These are phyloP conservation scores for Petrocephalus microphthalmus DNA, from an alignment of 2,113 vertebrate species.

Conservation along the genomic window DNA sequence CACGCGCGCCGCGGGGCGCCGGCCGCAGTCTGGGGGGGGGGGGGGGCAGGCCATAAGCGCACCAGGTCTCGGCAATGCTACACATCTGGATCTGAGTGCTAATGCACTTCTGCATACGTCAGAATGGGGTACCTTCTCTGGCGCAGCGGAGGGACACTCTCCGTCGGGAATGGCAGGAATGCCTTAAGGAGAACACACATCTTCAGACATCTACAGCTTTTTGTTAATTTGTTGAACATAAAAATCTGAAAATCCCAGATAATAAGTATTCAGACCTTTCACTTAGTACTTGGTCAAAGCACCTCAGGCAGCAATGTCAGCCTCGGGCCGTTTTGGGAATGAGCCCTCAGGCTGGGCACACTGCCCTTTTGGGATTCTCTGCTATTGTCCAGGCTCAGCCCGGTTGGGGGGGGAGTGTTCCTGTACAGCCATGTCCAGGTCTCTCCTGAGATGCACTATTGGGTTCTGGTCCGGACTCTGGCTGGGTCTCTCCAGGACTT, in stretches of 20 bases:
- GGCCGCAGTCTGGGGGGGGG: constrained; percentile 66
- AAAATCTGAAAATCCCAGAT: not conserved
- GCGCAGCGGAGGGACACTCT: constrained; percentile 75
- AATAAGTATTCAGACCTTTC: too few species aligned
- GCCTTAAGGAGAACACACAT: constrained; percentile 51
- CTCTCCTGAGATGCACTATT: too few species aligned
- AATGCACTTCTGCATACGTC: not conserved
- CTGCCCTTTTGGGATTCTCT: too few species aligned
- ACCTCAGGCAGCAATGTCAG: too few species aligned
- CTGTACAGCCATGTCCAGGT: too few species aligned
- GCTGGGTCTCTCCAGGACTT: too few species aligned
- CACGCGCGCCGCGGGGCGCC: constrained; percentile 72
- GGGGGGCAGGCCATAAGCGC: not conserved
- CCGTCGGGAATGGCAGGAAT: constrained; percentile 73
- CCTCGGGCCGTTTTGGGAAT: too few species aligned
- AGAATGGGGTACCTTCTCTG: constrained; percentile 69
- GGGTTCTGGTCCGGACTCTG: too few species aligned
- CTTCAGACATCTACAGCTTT: not conserved
- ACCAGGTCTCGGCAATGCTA: not conserved
- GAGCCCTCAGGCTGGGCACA: too few species aligned
- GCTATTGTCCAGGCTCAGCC: too few species aligned
- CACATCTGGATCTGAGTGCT: not conserved
- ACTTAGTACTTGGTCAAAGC: too few species aligned
- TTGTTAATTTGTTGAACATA: not conserved
- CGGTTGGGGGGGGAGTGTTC: too few species aligned